Evolutionary conservation across 2,888 invertebrate genomes (phyloP).

Genomic region (Conistra vaccinii): DNA sequence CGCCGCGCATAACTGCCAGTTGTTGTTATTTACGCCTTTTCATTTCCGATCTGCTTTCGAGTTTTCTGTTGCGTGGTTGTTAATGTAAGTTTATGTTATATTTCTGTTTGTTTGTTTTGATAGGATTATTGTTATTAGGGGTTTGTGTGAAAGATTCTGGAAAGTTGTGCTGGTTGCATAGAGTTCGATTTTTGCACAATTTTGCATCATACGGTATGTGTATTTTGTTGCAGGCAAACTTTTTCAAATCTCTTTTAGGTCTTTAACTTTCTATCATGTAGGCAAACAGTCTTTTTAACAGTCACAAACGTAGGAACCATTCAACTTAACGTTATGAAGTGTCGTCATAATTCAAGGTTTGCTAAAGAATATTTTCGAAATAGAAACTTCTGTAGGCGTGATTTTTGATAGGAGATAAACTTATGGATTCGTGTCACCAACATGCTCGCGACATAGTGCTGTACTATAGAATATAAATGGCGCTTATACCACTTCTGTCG

Average conservation of each 20-base stretch:
- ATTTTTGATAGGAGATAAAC: no score
- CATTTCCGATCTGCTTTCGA: constrained; percentile 80
- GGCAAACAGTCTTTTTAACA: not conserved
- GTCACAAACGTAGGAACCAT: not conserved
- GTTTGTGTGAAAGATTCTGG: not conserved
- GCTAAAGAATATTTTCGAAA: not conserved
- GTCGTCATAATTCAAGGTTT: not conserved
- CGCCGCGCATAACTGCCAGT: constrained; percentile 79
- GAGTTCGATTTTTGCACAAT: not conserved
- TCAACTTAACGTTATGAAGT: not conserved
- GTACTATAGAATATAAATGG: no score
- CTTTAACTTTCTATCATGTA: not conserved
- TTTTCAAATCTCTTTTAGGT: no score
- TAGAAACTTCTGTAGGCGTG: no score
- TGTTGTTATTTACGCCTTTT: constrained; percentile 79
- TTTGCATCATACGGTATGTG: not conserved
- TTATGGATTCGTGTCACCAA: no score
- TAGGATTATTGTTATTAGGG: constrained; percentile 25
- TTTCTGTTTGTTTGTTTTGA: constrained; percentile 37
- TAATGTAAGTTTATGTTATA: constrained; percentile 58
- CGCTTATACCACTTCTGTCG: no score
- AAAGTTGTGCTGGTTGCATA: not conserved
- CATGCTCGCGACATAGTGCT: no score
- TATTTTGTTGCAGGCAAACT: not conserved
- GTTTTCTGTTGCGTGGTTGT: constrained; percentile 71